Percentiles rank a stretch among this genome's conserved stretches.
Conservation (phyloP, 2,888 invertebrate species). For the Phrixothrix hirtus region DNA sequence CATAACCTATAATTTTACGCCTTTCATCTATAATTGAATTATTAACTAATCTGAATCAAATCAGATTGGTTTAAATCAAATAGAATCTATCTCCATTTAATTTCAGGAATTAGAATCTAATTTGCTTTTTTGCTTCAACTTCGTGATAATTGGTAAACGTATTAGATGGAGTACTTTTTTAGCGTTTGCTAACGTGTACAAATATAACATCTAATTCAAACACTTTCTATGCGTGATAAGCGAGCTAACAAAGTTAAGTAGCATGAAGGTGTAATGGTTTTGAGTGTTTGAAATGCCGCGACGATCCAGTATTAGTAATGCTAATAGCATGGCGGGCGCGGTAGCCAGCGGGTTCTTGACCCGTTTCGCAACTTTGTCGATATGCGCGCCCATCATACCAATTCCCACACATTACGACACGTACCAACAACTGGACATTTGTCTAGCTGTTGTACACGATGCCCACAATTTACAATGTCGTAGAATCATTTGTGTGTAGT, state of each 20-base stretch:
- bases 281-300: constrained; percentile 29
- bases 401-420: constrained; percentile 48
- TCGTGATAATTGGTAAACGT: too few species aligned
- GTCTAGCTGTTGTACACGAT: constrained; percentile 28
- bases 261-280: constrained; percentile 24
- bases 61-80: too few species aligned
- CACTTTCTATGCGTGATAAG: constrained; percentile 15
- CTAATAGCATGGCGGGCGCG: constrained; percentile 40
- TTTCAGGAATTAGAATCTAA: neutral
- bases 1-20: too few species aligned
- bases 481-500: constrained; percentile 5
- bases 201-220: constrained; percentile 7
- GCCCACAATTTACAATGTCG: constrained; percentile 15
- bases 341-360: constrained; percentile 48
- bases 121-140: neutral
- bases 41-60: too few species aligned
- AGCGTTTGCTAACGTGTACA: too few species aligned
- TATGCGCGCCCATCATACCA: constrained; percentile 41
- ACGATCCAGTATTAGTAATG: constrained; percentile 42
- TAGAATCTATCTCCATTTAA: too few species aligned
- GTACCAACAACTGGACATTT: constrained; percentile 41
- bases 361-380: constrained; percentile 47
- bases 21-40: too few species aligned
- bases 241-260: constrained; percentile 22
- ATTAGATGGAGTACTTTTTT: too few species aligned